Evolutionary conservation across 2,888 invertebrate genomes (phyloP).

Genomic region (Dynastes hyllus): DNA sequence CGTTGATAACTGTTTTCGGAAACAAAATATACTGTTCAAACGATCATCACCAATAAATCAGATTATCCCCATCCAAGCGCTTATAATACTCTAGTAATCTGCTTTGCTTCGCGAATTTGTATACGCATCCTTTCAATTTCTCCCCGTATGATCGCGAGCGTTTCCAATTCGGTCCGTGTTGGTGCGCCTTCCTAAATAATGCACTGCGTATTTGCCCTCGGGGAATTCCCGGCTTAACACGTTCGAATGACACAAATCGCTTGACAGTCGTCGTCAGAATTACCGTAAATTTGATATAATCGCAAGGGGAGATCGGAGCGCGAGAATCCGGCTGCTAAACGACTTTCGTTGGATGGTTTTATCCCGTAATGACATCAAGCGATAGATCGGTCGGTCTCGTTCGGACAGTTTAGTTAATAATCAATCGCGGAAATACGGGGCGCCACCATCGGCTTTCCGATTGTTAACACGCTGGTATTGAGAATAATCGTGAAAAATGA

Average conservation of each 20-base stretch:
- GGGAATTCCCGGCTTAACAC: constrained; percentile 24
- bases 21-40: no score
- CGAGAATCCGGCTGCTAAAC: constrained; percentile 2
- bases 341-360: constrained; percentile 26
- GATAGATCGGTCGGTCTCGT: neutral
- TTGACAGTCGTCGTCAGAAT: constrained; percentile 34
- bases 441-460: neutral
- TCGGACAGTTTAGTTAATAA: constrained; percentile 13
- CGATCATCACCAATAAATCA: neutral
- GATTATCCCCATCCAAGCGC: neutral
- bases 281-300: constrained; percentile 25
- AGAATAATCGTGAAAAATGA: constrained; percentile 15
- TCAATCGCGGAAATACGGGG: constrained; percentile 16
- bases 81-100: neutral
- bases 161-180: constrained; percentile 1
- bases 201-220: neutral
- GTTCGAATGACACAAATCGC: constrained; percentile 22
- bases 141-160: neutral
- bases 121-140: neutral
- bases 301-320: constrained; percentile 1
- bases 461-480: neutral
- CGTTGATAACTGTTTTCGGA: no score
- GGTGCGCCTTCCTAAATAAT: constrained; percentile 25
- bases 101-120: neutral
- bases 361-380: constrained; percentile 21